A percentile compares a stretch with the other conserved stretches of the same genome.
Evolutionary conservation across 2,113 vertebrate species (phyloP).

Genomic region (Cinclus mexicanus): DNA sequence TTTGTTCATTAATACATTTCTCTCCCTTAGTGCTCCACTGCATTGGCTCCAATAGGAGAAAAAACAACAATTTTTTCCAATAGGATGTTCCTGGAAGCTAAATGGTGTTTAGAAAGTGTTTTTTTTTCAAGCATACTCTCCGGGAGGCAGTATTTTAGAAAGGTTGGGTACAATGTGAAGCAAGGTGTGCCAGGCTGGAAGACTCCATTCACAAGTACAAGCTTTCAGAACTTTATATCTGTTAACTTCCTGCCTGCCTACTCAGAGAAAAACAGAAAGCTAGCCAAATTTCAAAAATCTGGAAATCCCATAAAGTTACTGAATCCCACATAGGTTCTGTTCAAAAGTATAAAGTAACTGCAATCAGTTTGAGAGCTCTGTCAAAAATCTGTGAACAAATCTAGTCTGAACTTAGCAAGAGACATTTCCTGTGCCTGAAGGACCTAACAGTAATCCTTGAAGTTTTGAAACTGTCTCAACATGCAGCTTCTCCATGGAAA

Average conservation of each 20-base stretch:
- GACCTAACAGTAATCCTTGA: not conserved
- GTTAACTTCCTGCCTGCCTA: not conserved
- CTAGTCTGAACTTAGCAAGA: not conserved
- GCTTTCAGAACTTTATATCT: not conserved
- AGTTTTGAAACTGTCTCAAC: not conserved
- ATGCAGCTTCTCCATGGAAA: not conserved
- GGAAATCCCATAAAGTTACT: not conserved
- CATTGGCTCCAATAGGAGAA: not conserved
- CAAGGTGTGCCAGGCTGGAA: not conserved
- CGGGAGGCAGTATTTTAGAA: not conserved
- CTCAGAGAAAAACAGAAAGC: not conserved
- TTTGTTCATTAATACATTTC: not conserved
- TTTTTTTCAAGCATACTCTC: not conserved
- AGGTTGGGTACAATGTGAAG: not conserved
- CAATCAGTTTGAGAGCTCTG: not conserved
- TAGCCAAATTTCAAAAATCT: not conserved
- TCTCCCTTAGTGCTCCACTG: not conserved
- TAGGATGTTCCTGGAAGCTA: not conserved
- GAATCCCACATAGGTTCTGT: not conserved
- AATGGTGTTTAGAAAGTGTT: not conserved
- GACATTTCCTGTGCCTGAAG: not conserved
- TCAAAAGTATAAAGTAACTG: not conserved
- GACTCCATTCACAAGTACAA: not conserved
- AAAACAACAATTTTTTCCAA: not conserved
- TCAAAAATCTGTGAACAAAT: not conserved